A percentile compares a stretch with the other conserved stretches of the same genome.
These are phyloP conservation scores for Solea senegalensis DNA, from an alignment of 2,113 vertebrate genomes.

Conservation along the genomic window DNA sequence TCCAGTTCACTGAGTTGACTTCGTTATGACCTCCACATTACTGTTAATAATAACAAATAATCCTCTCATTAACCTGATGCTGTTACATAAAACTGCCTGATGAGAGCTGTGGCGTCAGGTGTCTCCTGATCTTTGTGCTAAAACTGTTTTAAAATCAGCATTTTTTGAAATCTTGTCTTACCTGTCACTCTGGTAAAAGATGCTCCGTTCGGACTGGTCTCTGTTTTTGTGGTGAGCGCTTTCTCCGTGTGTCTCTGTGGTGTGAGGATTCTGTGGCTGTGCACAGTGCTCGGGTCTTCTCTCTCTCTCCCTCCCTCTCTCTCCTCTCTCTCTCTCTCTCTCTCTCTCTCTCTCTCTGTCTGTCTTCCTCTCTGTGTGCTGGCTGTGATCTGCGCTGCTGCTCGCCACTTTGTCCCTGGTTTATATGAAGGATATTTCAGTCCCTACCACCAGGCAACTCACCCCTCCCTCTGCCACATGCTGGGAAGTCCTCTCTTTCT, in stretches of 20 bases:
- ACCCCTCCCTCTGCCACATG: constrained; percentile 52
- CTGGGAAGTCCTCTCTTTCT: constrained; percentile 51
- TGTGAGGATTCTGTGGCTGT: constrained; percentile 32
- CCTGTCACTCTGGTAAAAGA: constrained; percentile 2
- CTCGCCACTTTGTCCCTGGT: constrained; percentile 69
- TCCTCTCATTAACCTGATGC: too few relatives aligned
- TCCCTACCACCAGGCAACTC: constrained; percentile 52
- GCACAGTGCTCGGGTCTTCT: constrained; percentile 32
- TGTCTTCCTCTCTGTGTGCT: constrained; percentile 16
- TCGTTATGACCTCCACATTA: too few relatives aligned
- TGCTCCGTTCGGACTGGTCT: constrained; percentile 34
- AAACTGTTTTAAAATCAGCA: too few relatives aligned
- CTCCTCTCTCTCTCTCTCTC: background rate
- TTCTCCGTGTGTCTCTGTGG: constrained; percentile 22
- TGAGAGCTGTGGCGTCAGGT: background rate
- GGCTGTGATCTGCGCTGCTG: constrained; percentile 61
- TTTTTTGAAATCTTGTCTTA: background rate
- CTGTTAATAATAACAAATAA: too few relatives aligned
- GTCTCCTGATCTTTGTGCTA: background rate
- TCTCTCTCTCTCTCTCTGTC: background rate
- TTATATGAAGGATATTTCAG: constrained; percentile 78
- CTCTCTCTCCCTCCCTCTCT: background rate
- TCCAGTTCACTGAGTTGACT: too few relatives aligned
- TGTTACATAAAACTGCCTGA: background rate
- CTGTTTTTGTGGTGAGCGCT: background rate